A percentile compares a stretch with the other conserved stretches of the same genome.
phyloP scores from a whole-genome alignment of 2,797 vertebrate genomes.

The Trematomus bernacchii region DNA sequence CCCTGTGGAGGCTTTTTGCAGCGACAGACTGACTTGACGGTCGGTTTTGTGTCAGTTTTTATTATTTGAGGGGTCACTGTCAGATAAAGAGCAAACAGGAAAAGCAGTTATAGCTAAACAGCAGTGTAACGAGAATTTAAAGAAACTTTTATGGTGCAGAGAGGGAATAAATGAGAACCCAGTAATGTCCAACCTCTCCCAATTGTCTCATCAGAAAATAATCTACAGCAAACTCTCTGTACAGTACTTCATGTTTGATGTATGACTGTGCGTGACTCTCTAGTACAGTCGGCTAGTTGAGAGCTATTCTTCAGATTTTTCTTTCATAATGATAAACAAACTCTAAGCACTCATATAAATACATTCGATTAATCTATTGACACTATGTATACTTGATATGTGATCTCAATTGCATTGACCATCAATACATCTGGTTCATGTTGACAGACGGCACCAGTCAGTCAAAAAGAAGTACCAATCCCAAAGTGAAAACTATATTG shows the following conservation, averaged over 20 bases:
- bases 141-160: not conserved
- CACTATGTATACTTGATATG: not conserved
- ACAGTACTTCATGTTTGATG: not conserved
- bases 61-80: conserved; percentile 44
- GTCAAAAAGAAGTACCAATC: not conserved
- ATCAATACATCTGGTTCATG: not conserved
- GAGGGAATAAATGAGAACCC: not conserved
- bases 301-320: not conserved
- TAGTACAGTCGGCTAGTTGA: not conserved
- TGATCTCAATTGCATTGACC: not conserved
- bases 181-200: not conserved
- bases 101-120: not conserved
- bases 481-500: not conserved
- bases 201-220: not conserved
- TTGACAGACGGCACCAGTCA: not conserved
- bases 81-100: conserved; percentile 17
- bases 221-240: not conserved
- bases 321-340: not conserved
- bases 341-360: not conserved
- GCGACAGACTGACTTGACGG: not conserved
- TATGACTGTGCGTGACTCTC: not conserved
- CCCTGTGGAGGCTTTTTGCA: conserved; percentile 18
- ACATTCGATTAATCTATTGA: not conserved
- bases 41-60: not conserved
- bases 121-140: not conserved